Evolutionary conservation across 2,797 vertebrate species (phyloP), one percentile per base, ranked within the genome.

Genomic region (Propithecus perrieri): DNA sequence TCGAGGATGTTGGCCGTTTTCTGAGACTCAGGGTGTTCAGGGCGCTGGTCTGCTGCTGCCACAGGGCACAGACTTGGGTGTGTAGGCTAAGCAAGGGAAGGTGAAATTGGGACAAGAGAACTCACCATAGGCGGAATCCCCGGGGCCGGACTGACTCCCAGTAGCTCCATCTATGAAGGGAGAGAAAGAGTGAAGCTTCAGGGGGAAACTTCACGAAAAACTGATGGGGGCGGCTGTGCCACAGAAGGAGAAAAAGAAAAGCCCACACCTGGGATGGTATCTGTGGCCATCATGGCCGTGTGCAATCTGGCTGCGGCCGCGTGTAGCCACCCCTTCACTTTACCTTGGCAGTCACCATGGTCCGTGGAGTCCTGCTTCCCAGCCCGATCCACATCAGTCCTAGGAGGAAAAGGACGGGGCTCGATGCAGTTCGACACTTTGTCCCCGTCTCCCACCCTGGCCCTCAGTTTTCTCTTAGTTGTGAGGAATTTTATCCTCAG

Each of bases 111-210:
- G 38, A 57, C 30, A 48, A 3, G n/a, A 57, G 24, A 96, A 99
- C 99, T 99, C 98, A 99, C 99, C 99, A 81, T 99, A 99, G 48
- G 99, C 99, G 0, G 99, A 99, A 95, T 99, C 99, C 17, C 99
- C 99, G 0, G 98, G 98, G 4, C 99, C 98, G 97, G 99, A 99
- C 59, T 99, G 99, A 98, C 98, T 99, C 79, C 99, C 99, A 0
- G 99, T 99, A 20, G 99, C 99, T 11, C 97, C 97, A 10, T 95
- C 98, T 98, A 7, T 33, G 89, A 88, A 50, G 38, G 7, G 30
- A 93, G 38, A 69, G 38, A 30, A 50, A 30, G 30, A 22, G 63
- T 33, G 12, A 87, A 75, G 53, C 46, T 22, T 4, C 5, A 17
- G 26, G 15, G 7, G 20, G 33, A 50, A 67, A 76, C 57, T 65